Evolutionary conservation across 1,140 invertebrate genomes (phyloP), one percentile per base, ranked within the genome.

Genomic region (Pissodes strobi): DNA sequence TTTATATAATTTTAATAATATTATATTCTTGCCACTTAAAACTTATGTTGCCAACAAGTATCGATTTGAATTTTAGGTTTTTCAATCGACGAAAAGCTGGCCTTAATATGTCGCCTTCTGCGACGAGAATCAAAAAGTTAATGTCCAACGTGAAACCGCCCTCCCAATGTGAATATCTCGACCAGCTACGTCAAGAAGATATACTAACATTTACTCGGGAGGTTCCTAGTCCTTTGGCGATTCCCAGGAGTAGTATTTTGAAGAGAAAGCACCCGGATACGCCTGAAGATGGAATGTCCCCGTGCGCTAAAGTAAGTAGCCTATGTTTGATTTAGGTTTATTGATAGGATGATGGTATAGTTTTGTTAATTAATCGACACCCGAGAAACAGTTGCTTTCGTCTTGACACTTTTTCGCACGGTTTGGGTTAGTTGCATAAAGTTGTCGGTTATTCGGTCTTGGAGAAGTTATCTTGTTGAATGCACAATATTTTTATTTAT

Each of bases 191-290:
- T 66, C 74, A 77, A 37, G 76, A 74, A 48, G 80, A 81, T 66
- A 77, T 87, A 22, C 73, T 87, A 22, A 82, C 80, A 56, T 82
- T 87, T 58, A 80, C 78, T 17, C 81, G 83, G 69, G 69, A 78
- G 21, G 70, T 86, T 22, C 85, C 86, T 1, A 84, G 85, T 1
- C 81, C 86, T 0, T 83, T 84, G 12, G 85, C 86, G 15, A 86
- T 85, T 69, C 89, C 89, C 0, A 83, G 82, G 22, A 83, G 80
- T 6, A 86, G 88, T 64, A 91, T 91, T 70, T 77, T 91, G 12
- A 87, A 88, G 69, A 79, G 85, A 22, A 87, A 86, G 72, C 67
- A 81, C 2, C 69, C 75, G n/a, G 78, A 76, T 46, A 82, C 43
- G 79, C 80, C 57, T 63, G 84, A 86, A 46, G 71, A 79, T 17